Evolutionary conservation across 1,140 invertebrate species (phyloP).

Genomic region (Ruditapes philippinarum): DNA sequence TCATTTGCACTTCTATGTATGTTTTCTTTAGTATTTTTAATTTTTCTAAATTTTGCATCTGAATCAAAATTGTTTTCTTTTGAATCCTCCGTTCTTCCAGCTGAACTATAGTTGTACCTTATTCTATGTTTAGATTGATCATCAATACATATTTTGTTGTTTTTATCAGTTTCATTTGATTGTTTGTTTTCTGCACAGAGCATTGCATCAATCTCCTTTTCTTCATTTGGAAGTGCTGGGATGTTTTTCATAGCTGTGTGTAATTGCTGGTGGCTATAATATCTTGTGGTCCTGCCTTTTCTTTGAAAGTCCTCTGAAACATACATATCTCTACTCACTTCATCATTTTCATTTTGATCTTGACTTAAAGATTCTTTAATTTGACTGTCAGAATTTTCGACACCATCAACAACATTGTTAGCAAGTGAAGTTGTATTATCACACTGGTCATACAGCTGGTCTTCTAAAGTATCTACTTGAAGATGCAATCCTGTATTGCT

Average conservation of each 20-base stretch:
- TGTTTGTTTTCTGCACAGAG: not conserved
- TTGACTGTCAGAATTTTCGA: not conserved
- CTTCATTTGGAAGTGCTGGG: not conserved
- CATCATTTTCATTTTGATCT: not conserved
- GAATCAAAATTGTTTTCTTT: no score
- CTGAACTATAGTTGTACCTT: not conserved
- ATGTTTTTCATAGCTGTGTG: not conserved
- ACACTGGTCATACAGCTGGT: not conserved
- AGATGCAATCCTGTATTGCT: not conserved
- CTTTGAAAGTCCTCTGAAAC: slow-evolving; percentile 13
- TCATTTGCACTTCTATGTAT: not conserved
- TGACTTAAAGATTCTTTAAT: not conserved
- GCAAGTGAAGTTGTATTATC: not conserved
- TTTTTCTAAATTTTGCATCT: no score
- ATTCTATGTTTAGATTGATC: not conserved
- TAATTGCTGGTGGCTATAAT: no score
- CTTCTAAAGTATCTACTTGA: not conserved
- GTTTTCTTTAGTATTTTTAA: not conserved
- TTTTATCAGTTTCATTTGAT: not conserved
- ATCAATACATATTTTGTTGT: not conserved
- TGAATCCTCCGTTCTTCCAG: no score
- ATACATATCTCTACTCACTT: not conserved
- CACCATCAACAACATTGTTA: not conserved
- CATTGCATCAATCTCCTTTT: not conserved
- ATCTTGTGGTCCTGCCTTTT: no score